These are phyloP conservation scores for Xenus cinereus DNA, from an alignment of 2,113 vertebrate species.

Conservation along the genomic window DNA sequence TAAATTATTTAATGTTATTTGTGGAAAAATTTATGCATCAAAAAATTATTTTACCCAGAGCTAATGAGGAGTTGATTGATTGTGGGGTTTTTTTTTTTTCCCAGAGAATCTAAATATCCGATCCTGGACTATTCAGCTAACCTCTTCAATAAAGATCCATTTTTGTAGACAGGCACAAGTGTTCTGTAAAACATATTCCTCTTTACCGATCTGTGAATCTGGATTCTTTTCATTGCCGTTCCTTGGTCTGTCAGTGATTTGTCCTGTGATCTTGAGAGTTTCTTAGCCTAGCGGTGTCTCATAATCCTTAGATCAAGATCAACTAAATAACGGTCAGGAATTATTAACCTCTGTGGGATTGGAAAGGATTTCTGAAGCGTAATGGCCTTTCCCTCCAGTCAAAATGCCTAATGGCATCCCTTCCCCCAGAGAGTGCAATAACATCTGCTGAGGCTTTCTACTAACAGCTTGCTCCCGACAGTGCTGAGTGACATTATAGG, in stretches of 20 bases:
- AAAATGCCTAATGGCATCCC: neutral
- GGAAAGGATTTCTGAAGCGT: neutral
- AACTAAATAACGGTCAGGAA: neutral
- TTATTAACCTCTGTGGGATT: neutral
- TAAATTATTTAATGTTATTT: neutral
- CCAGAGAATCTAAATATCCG: neutral
- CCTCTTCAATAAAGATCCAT: neutral
- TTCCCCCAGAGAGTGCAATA: neutral
- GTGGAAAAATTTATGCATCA: neutral
- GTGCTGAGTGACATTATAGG: neutral
- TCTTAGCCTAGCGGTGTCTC: neutral
- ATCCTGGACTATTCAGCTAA: neutral
- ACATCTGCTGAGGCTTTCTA: neutral
- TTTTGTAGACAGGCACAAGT: neutral
- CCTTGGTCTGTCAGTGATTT: neutral
- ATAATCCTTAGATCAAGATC: neutral
- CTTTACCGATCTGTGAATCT: neutral
- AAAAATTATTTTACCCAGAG: neutral
- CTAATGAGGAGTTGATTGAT: neutral
- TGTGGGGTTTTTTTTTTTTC: neutral
- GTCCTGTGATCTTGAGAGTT: neutral
- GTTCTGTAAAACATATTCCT: neutral
- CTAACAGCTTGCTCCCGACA: neutral
- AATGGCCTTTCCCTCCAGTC: neutral
- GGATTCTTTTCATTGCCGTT: neutral